phyloP scores from a whole-genome alignment of 2,797 vertebrate genomes.

The Sylvia borin region DNA sequence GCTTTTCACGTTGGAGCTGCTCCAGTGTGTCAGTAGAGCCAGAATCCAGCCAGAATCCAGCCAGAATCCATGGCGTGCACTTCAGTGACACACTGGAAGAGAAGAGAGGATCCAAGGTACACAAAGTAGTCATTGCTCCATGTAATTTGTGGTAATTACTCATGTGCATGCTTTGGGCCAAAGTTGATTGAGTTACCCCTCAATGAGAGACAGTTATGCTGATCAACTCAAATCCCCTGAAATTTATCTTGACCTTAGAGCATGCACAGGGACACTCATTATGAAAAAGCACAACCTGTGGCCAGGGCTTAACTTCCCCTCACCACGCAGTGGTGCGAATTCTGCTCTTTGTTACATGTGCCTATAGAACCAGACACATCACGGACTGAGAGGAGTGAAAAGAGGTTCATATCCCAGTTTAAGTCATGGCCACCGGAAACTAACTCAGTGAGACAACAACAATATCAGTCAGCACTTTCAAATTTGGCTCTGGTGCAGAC shows the following conservation, averaged over 20 bases:
- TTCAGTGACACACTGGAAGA: neutral
- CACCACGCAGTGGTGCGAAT: neutral
- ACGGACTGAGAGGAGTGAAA: neutral
- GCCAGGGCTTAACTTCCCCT: neutral
- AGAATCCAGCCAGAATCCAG: neutral
- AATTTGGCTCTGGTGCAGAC: neutral
- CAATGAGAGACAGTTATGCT: neutral
- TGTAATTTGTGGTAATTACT: neutral
- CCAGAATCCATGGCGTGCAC: fast-evolving
- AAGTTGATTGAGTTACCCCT: neutral
- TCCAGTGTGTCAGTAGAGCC: neutral
- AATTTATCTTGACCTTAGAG: neutral
- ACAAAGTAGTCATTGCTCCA: neutral
- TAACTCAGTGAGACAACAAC: neutral
- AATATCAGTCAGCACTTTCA: neutral
- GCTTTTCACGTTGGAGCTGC: neutral
- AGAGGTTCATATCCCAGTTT: neutral
- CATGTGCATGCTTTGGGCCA: neutral
- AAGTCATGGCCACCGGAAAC: neutral
- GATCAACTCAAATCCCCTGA: neutral
- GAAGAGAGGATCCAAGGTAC: neutral
- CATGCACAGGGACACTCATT: neutral
- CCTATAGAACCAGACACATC: neutral
- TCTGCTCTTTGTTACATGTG: neutral
- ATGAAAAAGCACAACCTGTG: too few species aligned